These are phyloP conservation scores for Tenthredo scrophulariae DNA, from an alignment of 2,888 invertebrate species.

Conservation along the genomic window DNA sequence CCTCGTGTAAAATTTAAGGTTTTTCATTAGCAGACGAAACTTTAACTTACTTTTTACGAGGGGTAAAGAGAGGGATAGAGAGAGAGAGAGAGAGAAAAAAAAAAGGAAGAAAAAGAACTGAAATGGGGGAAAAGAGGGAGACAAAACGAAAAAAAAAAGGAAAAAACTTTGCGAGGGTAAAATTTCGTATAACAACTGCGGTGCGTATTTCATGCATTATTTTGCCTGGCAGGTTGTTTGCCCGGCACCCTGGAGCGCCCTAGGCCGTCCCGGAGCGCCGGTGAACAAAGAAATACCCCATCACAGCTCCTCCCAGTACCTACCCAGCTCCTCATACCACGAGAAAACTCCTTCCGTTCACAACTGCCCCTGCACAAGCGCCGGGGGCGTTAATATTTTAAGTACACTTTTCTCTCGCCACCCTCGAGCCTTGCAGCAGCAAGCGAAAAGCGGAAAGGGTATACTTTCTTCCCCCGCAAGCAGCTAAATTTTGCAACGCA, in stretches of 20 bases:
- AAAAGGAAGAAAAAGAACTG: conserved; percentile 57
- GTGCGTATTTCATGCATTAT: conserved; percentile 78
- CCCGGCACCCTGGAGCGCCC: conserved; percentile 68
- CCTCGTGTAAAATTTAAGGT: conserved; percentile 77
- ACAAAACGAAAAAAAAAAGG: conserved; percentile 29
- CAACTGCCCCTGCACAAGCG: conserved; percentile 70
- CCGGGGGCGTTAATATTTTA: conserved; percentile 78
- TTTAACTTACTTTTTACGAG: conserved; percentile 52
- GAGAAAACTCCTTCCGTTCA: conserved; percentile 11
- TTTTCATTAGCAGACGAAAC: conserved; percentile 74
- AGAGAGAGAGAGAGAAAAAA: conserved; percentile 45
- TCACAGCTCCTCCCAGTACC: conserved; percentile 41
- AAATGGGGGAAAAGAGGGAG: conserved; percentile 29
- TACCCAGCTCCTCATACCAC: not conserved
- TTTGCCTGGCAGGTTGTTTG: conserved; percentile 76
- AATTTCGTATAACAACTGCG: conserved; percentile 71
- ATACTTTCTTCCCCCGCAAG: conserved; percentile 57
- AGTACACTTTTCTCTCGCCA: conserved; percentile 75
- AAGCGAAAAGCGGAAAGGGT: conserved; percentile 58
- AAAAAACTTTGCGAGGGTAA: conserved; percentile 67
- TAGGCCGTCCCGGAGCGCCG: conserved; percentile 57
- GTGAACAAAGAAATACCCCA: conserved; percentile 72
- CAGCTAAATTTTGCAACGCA: conserved; percentile 77
- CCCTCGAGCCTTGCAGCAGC: conserved; percentile 59
- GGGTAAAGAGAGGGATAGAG: conserved; percentile 28